These are phyloP conservation scores for Brachionus sp. DNA, from an alignment of 1,140 invertebrate genomes.

Conservation along the genomic window DNA sequence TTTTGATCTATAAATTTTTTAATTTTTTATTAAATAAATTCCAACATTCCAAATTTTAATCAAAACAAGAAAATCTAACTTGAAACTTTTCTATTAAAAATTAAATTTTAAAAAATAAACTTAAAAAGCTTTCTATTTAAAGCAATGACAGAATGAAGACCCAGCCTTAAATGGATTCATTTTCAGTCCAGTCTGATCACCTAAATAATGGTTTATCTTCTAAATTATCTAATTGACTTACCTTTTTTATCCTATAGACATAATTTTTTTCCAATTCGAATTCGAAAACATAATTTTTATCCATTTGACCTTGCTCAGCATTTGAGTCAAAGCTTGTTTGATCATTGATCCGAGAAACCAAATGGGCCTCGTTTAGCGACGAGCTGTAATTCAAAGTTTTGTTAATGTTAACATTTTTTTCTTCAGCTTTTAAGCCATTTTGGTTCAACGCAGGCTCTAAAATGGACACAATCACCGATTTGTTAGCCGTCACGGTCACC, in stretches of 20 bases:
- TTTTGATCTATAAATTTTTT: too few species aligned
- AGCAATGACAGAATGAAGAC: too few species aligned
- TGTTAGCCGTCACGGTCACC: constrained; percentile 1
- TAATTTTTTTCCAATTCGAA: constrained; percentile 49
- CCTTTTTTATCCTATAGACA: constrained; percentile 54
- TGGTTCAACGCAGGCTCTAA: neutral
- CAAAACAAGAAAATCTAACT: too few species aligned
- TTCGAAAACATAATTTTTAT: constrained; percentile 29
- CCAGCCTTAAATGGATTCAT: neutral
- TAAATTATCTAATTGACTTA: constrained; percentile 15
- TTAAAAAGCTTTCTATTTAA: neutral
- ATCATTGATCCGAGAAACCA: neutral
- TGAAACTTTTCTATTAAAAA: too few species aligned
- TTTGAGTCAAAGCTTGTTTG: neutral
- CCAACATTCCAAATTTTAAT: too few species aligned
- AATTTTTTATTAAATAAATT: too few species aligned
- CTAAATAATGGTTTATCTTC: neutral
- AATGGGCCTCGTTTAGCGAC: neutral
- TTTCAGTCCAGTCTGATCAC: neutral
- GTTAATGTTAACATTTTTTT: neutral
- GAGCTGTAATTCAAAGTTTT: neutral
- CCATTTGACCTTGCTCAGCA: neutral
- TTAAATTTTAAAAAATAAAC: too few species aligned
- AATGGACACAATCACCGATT: constrained; percentile 36
- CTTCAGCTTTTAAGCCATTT: neutral